Conservation (phyloP, 2,888 invertebrate species). For the Chymomyza procnemis region DNA sequence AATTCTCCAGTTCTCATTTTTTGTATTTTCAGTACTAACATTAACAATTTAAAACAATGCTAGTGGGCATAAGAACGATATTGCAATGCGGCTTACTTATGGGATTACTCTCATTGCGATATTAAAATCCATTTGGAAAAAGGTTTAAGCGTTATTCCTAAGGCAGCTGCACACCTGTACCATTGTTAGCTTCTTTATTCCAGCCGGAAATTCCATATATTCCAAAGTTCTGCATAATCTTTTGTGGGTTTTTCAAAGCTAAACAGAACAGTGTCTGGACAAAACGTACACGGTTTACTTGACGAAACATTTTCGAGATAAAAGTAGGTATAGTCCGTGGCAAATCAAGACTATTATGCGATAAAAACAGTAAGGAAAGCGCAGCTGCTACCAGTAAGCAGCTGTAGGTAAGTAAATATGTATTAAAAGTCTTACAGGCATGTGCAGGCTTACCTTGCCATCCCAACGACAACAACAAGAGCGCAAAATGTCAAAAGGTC, state of each 20-base stretch:
- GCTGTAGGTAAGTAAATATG: not conserved
- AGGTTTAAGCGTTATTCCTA: not conserved
- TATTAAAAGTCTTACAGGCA: not conserved
- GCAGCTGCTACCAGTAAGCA: not conserved
- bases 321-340: not conserved
- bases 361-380: not conserved
- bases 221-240: not conserved
- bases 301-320: not conserved
- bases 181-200: not conserved
- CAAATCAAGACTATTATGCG: conserved; percentile 1
- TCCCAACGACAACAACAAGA: not conserved
- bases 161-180: not conserved
- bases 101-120: not conserved
- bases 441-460: not conserved
- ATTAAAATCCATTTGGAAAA: not conserved
- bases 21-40: too few species aligned
- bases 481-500: conserved; percentile 64
- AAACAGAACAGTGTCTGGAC: not conserved
- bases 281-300: not conserved
- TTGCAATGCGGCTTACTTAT: not conserved
- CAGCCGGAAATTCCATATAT: not conserved
- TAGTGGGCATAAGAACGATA: not conserved
- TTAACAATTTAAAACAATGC: too few species aligned
- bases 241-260: not conserved
- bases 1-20: too few species aligned